Conservation (phyloP, 2,888 invertebrate species). For the Crossocerus cetratus region DNA sequence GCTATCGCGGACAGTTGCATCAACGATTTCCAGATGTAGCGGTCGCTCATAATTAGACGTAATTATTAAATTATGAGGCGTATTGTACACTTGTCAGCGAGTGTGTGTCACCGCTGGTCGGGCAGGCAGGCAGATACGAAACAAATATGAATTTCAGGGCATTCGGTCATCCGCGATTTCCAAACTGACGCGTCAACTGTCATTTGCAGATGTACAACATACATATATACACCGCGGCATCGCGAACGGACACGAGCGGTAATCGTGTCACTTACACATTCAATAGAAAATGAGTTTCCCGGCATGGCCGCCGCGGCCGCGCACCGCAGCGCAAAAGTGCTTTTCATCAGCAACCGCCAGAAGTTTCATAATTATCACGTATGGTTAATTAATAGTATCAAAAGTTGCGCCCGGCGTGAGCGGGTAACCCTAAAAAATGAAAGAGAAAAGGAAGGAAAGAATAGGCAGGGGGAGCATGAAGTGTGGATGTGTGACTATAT, state of each 20-base stretch:
- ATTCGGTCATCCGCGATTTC: conserved; percentile 26
- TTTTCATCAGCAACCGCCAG: conserved; percentile 10
- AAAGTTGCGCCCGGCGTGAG: too few relatives aligned
- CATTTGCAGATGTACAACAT: conserved; percentile 5
- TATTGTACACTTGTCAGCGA: background rate
- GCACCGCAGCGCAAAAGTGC: background rate
- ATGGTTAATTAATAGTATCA: too few relatives aligned
- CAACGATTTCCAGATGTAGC: conserved; percentile 15
- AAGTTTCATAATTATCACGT: conserved; percentile 6
- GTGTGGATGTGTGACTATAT: too few relatives aligned
- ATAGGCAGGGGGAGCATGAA: background rate
- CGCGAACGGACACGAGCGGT: conserved; percentile 25
- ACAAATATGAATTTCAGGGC: conserved; percentile 8
- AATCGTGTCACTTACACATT: conserved; percentile 4
- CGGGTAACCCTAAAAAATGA: background rate
- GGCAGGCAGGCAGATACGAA: background rate
- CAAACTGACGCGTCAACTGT: conserved; percentile 28
- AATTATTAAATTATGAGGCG: background rate
- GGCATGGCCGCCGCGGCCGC: background rate
- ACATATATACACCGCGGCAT: background rate
- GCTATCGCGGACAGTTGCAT: conserved; percentile 30
- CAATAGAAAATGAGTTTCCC: conserved; percentile 1
- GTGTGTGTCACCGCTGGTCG: background rate
- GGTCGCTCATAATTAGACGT: background rate
- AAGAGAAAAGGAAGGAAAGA: background rate